Conservation (phyloP, 2,797 vertebrate species). For the Ciconia nigra region DNA sequence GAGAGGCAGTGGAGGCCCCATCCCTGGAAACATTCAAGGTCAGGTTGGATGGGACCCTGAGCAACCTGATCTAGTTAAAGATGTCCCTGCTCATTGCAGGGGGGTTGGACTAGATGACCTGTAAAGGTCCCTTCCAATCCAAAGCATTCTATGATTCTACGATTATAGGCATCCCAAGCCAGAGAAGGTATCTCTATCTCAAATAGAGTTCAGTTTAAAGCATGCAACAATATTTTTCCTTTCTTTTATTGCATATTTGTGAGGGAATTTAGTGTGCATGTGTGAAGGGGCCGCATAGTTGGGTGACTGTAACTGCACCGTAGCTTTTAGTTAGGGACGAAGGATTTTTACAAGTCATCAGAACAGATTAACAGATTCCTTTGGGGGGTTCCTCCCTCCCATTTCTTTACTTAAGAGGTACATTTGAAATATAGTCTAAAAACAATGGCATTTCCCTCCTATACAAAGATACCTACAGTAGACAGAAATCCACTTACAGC, state of each 20-base stretch:
- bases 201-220: background rate
- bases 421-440: background rate
- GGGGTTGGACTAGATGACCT: too few relatives aligned
- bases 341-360: background rate
- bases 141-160: too few relatives aligned
- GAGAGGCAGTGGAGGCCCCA: too few relatives aligned
- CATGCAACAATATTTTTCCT: background rate
- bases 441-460: background rate
- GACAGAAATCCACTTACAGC: background rate
- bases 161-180: background rate
- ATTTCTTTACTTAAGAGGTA: background rate
- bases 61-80: too few relatives aligned
- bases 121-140: too few relatives aligned
- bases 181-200: background rate
- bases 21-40: too few relatives aligned
- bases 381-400: background rate
- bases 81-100: too few relatives aligned
- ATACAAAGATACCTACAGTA: background rate
- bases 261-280: accelerated
- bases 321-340: background rate
- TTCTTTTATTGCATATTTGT: background rate
- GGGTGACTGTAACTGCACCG: background rate
- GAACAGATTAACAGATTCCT: background rate
- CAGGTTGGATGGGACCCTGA: too few relatives aligned
- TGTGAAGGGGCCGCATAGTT: background rate